Conservation (phyloP, 2,888 invertebrate species). For the Entomobrya multifasciata region DNA sequence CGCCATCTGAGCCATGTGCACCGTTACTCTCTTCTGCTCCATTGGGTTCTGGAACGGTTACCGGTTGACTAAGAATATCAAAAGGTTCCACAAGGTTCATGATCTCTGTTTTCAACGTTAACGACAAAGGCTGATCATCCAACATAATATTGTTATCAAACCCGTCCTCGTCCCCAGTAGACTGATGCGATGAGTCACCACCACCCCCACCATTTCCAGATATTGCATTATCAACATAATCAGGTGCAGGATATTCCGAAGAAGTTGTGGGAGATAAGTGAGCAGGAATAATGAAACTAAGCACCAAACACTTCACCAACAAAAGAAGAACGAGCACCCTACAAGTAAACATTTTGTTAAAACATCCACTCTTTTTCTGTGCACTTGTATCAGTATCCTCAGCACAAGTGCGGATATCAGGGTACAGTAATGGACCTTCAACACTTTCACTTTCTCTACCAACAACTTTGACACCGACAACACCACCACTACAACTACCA, state of each 20-base stretch:
- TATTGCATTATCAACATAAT: conserved; percentile 31
- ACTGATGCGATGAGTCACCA: conserved; percentile 55
- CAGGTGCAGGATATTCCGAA: conserved; percentile 54
- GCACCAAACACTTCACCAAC: conserved; percentile 57
- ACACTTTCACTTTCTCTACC: conserved; percentile 38
- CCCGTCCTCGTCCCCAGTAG: conserved; percentile 69
- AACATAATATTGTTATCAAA: conserved; percentile 69
- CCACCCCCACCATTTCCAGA: conserved; percentile 55
- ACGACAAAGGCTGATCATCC: conserved; percentile 69
- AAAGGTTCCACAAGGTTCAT: conserved; percentile 68
- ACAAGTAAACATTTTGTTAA: conserved; percentile 62
- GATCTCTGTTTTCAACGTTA: conserved; percentile 67
- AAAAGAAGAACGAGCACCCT: conserved; percentile 58
- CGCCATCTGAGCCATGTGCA: background rate
- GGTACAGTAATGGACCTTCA: conserved; percentile 39
- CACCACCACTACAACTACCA: conserved; percentile 26
- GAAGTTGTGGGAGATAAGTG: conserved; percentile 54
- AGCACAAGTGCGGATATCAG: background rate
- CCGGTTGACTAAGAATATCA: conserved; percentile 69
- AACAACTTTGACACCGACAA: conserved; percentile 37
- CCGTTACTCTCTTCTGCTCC: conserved; percentile 14
- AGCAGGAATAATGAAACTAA: conserved; percentile 62
- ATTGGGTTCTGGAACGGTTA: conserved; percentile 27
- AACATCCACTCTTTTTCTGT: conserved; percentile 13
- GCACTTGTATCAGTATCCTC: background rate